Conservation (phyloP, 92 coral and sea anemone genomes). For the Phymanthus crucifer region DNA sequence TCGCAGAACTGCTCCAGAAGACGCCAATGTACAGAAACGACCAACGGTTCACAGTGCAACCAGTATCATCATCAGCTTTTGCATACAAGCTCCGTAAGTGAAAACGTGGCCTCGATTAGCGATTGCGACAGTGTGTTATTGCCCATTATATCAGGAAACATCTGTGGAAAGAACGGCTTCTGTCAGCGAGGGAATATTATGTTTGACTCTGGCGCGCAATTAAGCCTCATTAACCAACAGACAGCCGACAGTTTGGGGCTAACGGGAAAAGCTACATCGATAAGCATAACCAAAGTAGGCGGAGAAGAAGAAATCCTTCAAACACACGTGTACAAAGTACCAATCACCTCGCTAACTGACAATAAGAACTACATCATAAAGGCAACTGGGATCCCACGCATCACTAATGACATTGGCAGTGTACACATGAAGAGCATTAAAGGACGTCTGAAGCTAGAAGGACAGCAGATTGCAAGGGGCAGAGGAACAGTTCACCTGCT, state of each 20-base stretch:
- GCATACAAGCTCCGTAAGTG: background rate
- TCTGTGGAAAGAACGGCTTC: slow-evolving; percentile 14
- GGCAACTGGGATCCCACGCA: slow-evolving; percentile 50
- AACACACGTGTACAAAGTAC: slow-evolving; percentile 40
- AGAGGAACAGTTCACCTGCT: slow-evolving; percentile 51
- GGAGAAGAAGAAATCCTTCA: slow-evolving; percentile 43
- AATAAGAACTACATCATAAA: slow-evolving; percentile 22
- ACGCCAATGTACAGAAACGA: slow-evolving; percentile 36
- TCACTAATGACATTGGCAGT: slow-evolving; percentile 42
- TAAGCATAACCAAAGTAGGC: slow-evolving; percentile 49
- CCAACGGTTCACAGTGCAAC: slow-evolving; percentile 17
- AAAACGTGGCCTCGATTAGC: slow-evolving; percentile 16
- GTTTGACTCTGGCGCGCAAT: slow-evolving; percentile 66
- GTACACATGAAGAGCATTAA: slow-evolving; percentile 1
- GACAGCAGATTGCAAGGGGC: slow-evolving; percentile 33
- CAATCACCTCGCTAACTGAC: slow-evolving; percentile 31
- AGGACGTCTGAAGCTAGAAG: slow-evolving; percentile 32
- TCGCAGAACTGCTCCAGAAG: slow-evolving; percentile 40
- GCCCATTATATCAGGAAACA: slow-evolving; percentile 50
- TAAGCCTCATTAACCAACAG: slow-evolving; percentile 32
- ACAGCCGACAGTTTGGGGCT: slow-evolving; percentile 46
- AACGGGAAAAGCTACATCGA: slow-evolving; percentile 46
- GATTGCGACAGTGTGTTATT: slow-evolving; percentile 31
- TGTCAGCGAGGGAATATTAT: slow-evolving; percentile 46
- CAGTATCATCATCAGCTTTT: slow-evolving; percentile 20